phyloP scores from a whole-genome alignment of 2,113 vertebrate species.

The Psammodynastes pulverulentus region DNA sequence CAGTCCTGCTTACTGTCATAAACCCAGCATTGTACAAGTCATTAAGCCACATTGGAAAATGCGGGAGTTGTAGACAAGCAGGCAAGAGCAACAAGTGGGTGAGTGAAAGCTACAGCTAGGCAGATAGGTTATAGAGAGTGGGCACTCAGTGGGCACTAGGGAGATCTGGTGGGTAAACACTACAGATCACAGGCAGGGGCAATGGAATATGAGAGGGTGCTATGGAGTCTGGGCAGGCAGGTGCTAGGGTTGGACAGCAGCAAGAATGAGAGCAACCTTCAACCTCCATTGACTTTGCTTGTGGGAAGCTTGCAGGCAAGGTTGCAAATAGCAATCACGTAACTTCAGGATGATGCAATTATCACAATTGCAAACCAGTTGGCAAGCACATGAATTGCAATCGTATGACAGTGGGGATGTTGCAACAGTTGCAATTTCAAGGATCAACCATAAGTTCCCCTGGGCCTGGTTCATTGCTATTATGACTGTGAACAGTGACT shows the following conservation, averaged over 20 bases:
- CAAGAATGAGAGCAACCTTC: neutral
- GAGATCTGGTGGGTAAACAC: neutral
- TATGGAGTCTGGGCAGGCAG: neutral
- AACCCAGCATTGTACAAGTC: neutral
- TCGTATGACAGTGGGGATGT: neutral
- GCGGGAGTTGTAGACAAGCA: no score
- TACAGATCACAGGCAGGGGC: neutral
- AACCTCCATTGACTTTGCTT: neutral
- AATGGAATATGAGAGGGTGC: no score
- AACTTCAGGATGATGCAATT: neutral
- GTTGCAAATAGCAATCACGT: neutral
- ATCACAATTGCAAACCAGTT: neutral
- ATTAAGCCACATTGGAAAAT: neutral
- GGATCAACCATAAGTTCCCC: neutral
- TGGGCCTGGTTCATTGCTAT: neutral
- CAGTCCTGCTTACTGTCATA: neutral
- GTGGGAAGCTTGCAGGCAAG: neutral
- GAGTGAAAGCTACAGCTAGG: no score
- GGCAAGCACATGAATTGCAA: neutral
- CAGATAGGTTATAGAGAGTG: neutral
- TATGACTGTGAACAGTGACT: neutral
- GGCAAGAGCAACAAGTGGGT: no score
- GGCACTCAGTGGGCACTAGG: neutral
- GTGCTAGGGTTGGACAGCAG: neutral
- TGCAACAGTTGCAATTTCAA: neutral